Conservation (phyloP, 2,797 vertebrate genomes). For the Apogon talboti region DNA sequence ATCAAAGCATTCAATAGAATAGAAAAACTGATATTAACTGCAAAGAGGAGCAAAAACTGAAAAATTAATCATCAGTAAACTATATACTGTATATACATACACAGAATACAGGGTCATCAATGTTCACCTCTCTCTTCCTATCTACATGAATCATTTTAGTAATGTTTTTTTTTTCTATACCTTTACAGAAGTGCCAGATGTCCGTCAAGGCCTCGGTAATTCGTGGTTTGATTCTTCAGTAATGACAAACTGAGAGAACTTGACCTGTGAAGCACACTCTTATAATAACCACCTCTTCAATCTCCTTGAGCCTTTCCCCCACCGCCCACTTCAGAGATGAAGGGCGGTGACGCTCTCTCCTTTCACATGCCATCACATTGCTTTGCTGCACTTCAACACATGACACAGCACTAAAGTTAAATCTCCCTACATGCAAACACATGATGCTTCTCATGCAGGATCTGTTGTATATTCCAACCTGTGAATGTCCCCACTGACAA, state of each 20-base stretch:
- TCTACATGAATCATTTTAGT: not conserved
- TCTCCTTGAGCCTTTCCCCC: constrained; percentile 51
- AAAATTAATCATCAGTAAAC: too few species aligned
- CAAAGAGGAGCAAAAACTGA: too few species aligned
- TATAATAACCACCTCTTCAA: constrained; percentile 65
- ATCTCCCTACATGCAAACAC: constrained; percentile 6
- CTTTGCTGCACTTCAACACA: constrained; percentile 17
- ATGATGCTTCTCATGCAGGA: not conserved
- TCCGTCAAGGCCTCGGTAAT: constrained; percentile 35
- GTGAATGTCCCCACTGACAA: constrained; percentile 21
- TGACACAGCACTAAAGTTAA: not conserved
- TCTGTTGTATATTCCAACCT: not conserved
- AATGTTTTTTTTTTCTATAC: constrained; percentile 54
- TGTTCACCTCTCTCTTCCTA: too few species aligned
- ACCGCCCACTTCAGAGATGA: constrained; percentile 64
- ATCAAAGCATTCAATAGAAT: too few species aligned
- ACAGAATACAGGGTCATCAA: too few species aligned
- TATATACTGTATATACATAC: too few species aligned
- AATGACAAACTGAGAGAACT: constrained; percentile 56
- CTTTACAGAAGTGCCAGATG: constrained; percentile 30
- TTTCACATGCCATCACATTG: constrained; percentile 9
- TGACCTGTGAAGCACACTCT: constrained; percentile 59
- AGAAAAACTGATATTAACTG: too few species aligned
- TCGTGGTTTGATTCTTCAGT: constrained; percentile 51
- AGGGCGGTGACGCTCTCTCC: constrained; percentile 31